These are phyloP conservation scores for Deilephila porcellus DNA, from an alignment of 2,888 invertebrate genomes.

Conservation along the genomic window DNA sequence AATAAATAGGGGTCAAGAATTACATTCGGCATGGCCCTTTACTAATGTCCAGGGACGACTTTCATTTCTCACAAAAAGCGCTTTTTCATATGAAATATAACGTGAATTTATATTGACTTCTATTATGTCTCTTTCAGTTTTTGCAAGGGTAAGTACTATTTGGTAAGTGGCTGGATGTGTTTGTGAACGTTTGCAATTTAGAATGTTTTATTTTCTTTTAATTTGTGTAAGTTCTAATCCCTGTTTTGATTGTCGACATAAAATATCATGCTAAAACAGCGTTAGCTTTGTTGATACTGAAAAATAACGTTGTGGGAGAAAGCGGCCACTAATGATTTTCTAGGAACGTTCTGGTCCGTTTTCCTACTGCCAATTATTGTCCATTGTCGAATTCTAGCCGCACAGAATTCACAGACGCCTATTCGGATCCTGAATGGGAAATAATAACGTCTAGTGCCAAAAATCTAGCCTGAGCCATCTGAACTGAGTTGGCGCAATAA, in stretches of 20 bases:
- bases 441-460: no score
- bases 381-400: no score
- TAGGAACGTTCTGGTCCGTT: no score
- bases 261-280: no score
- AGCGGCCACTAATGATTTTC: no score
- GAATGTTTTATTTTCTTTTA: neutral
- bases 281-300: no score
- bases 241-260: neutral
- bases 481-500: no score
- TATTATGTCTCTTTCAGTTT: slow-evolving; percentile 30
- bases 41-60: slow-evolving; percentile 39
- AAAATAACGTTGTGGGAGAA: no score
- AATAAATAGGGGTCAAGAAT: slow-evolving; percentile 47
- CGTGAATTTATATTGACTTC: slow-evolving; percentile 37
- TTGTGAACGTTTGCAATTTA: slow-evolving; percentile 8
- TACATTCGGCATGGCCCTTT: slow-evolving; percentile 42
- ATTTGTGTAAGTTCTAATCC: neutral
- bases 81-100: slow-evolving; percentile 49
- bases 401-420: no score
- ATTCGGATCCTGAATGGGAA: no score
- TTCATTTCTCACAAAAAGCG: slow-evolving; percentile 41
- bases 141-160: slow-evolving; percentile 30
- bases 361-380: no score
- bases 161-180: slow-evolving; percentile 28
- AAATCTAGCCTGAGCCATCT: no score